These are phyloP conservation scores for Marmota flaviventris DNA, from an alignment of 2,113 vertebrate species.

Conservation along the genomic window DNA sequence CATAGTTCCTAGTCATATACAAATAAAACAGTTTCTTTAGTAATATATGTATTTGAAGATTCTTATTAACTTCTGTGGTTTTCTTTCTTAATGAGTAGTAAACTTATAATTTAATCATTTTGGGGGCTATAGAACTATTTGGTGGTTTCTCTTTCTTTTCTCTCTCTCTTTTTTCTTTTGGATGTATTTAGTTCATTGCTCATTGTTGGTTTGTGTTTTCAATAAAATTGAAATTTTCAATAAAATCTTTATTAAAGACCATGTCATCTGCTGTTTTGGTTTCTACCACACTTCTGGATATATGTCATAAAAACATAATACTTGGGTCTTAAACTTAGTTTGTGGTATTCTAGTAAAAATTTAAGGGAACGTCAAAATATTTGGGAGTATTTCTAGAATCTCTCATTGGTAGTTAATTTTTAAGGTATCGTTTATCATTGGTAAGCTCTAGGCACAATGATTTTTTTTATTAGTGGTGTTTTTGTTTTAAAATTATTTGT, in stretches of 20 bases:
- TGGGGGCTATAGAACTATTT: background rate
- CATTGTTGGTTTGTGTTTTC: background rate
- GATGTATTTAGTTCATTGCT: no score
- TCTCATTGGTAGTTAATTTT: background rate
- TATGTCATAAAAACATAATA: background rate
- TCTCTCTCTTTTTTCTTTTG: no score
- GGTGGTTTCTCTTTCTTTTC: background rate
- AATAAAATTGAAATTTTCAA: background rate
- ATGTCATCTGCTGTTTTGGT: background rate
- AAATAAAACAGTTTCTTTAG: background rate
- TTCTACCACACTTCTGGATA: background rate
- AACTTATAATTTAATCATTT: background rate
- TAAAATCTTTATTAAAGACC: background rate
- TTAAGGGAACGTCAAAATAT: background rate
- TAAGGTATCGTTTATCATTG: background rate
- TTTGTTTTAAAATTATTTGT: conserved; percentile 21
- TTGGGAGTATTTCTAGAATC: background rate
- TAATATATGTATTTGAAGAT: background rate
- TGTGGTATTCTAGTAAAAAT: background rate
- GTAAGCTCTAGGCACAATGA: background rate
- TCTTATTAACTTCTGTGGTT: background rate
- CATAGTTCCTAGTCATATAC: background rate
- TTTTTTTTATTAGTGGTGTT: background rate
- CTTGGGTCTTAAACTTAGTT: background rate
- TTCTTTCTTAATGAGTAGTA: background rate